Base-by-base conservation (phyloP, 2,113 vertebrate species). In the Limanda limanda region DNA sequence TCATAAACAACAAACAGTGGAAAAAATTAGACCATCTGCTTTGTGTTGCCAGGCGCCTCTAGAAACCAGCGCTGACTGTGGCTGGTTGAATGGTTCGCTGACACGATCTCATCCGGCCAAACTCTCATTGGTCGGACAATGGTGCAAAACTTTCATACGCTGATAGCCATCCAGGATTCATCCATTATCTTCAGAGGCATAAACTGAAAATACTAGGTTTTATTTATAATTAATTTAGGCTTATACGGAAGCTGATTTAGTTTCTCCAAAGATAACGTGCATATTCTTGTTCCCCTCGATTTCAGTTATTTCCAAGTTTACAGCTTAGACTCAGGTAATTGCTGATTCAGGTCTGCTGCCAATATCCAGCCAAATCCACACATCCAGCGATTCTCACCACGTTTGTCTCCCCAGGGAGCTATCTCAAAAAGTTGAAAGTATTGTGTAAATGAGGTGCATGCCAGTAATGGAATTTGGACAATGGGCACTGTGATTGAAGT, bases 1-100 rank as follows among this genome's bases (percentile, higher is more conserved):
- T 65, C 62, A 40, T 60, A 51, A 77, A 84, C 58, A 63, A 37
- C 69, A 88, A 81, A 71, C 55, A 45, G 48, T 10, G 48, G 1
- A 13, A 61, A 61, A 81, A 86, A 72, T 76, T 21, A 71, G 20
- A 68, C 60, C 51, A 42, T 72, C 56, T 65, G 55, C 17, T 67
- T 11, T 52, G 0, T 45, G 4, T 77, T 79, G 74, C 8, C 81
- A 81, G 42, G 74, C 35, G 40, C 20, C 37, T 68, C 51, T 12
- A 7, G 51, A 54, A 17, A n/a, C 18, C 11, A n/a, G 51, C 5
- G 2, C 10, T 54, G 17, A n/a, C 5, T 6, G 23, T 1, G 54
- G 12, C n/a, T 21, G 54, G 21, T 23, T 56, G 21, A 14, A 4
- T 23, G 21, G 21, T 23, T 56, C n/a, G 3, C 12, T 23, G 21